Conservation (phyloP, 2,797 vertebrate species). For the Alfaro cultratus region DNA sequence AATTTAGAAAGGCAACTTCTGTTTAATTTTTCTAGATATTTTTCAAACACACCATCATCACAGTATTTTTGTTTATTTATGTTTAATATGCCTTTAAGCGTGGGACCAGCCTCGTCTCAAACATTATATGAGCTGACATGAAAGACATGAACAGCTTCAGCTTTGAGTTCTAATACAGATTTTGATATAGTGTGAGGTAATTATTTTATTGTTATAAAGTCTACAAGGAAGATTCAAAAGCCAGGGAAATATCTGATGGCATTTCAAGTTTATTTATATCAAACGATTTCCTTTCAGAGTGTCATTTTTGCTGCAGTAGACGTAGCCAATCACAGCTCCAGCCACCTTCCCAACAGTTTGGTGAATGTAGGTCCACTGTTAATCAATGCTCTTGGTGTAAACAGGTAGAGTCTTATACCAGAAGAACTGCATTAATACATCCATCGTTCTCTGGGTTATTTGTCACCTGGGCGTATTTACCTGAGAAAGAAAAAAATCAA, state of each 20-base stretch:
- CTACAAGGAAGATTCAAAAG: not conserved
- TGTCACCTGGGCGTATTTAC: constrained; percentile 98
- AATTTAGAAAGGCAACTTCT: no score
- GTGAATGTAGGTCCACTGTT: not conserved
- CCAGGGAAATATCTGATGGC: constrained; percentile 5
- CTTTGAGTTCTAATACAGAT: no score
- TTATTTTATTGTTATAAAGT: not conserved
- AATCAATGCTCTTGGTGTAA: constrained; percentile 4
- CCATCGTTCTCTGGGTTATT: constrained; percentile 99
- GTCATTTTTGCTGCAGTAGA: constrained; percentile 28
- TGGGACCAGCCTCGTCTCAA: no score
- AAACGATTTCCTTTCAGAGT: constrained; percentile 36
- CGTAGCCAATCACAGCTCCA: not conserved
- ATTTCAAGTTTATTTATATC: constrained; percentile 57
- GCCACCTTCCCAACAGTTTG: not conserved
- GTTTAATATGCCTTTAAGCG: no score
- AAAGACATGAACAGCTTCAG: no score
- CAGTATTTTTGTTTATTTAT: no score
- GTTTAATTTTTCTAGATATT: no score
- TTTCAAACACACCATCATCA: no score
- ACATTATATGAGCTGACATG: no score
- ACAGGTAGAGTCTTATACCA: constrained; percentile 81
- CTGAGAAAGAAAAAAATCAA: constrained; percentile 64
- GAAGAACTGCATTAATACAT: constrained; percentile 94
- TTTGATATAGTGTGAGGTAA: no score